Evolutionary conservation across 2,113 vertebrate genomes (phyloP), one percentile per base, ranked within the genome.

Genomic region (Tragelaphus strepsiceros): DNA sequence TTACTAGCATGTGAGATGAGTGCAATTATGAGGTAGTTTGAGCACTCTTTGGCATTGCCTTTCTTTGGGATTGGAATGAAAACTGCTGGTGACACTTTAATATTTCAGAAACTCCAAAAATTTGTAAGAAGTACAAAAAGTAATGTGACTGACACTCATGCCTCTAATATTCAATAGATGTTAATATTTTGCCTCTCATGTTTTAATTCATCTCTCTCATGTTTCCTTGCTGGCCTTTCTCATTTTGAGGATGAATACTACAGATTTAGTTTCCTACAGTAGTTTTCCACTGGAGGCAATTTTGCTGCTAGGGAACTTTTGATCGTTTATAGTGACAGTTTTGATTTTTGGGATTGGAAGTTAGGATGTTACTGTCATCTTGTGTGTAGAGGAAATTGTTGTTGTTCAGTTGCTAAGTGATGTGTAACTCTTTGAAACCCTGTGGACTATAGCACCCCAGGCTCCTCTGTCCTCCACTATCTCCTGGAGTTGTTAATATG

Each of bases 141-240:
- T n/a, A 22, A 22, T 30, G 2, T 71, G 49, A 28, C 35, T 64
- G 39, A 80, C 3, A 77, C 26, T 30, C 9, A 7, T 56, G 7
- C 11, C 32, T 3, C 26, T 32, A 13, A 43, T 7, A 22, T 49
- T 85, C 12, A 39, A 35, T 30, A 85, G 30, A 26, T n/a, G 13
- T 28, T 78, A 4, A 11, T 21, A 59, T n/a, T 46, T 77, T 35
- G 30, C 1, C 12, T 67, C 64, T 35, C n/a, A 11, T 67, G 8
- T 82, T 74, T 43, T 46, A 43, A 28, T 54, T 39, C 14, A 43
- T 49, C 2, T 91, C 7, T 59, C 21, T 86, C 81, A 12, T 54
- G 4, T 13, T 28, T 2, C 12, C 6, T 28, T n/a, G 9, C 11
- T 0, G 3, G 39, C 13, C 6, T 3, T 5, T 85, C 13, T 58